Percentiles rank a stretch among this genome's conserved stretches.
Conservation (phyloP, 2,888 invertebrate genomes). For the Entomobrya multifasciata region DNA sequence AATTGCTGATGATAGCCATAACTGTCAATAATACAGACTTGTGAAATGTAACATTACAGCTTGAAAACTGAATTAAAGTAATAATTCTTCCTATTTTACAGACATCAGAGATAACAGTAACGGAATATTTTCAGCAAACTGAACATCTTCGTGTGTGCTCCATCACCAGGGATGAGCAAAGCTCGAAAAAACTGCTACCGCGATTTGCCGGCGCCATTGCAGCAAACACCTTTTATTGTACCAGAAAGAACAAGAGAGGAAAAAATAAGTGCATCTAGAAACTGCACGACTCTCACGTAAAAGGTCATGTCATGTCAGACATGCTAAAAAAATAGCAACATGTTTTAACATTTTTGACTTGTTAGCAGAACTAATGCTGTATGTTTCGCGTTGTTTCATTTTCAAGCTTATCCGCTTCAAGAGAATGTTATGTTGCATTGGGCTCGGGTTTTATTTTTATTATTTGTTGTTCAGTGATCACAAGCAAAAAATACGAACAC, state of each 20-base stretch:
- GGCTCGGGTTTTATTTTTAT: no score
- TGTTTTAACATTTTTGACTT: slow-evolving; percentile 24
- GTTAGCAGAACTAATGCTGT: slow-evolving; percentile 1
- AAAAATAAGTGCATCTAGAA: not conserved
- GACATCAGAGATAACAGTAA: slow-evolving; percentile 6
- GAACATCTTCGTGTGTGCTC: slow-evolving; percentile 30
- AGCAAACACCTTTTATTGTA: not conserved
- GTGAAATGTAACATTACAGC: slow-evolving; percentile 2
- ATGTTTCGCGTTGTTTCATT: not conserved
- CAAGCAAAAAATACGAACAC: not conserved
- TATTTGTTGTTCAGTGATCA: not conserved
- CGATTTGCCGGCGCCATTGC: not conserved
- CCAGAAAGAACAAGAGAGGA: not conserved
- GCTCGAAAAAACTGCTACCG: not conserved
- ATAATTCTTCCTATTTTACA: slow-evolving; percentile 3
- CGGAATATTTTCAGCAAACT: slow-evolving; percentile 2
- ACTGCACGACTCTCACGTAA: slow-evolving; percentile 53
- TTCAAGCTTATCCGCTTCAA: not conserved
- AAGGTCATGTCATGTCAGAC: slow-evolving; percentile 61
- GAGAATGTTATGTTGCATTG: not conserved
- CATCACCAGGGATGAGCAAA: slow-evolving; percentile 9
- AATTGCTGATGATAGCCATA: slow-evolving; percentile 9
- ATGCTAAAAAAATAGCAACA: slow-evolving; percentile 40
- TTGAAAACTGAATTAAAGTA: slow-evolving; percentile 9
- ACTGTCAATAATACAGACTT: slow-evolving; percentile 3